Evolutionary conservation across 1,140 invertebrate genomes (phyloP).

Genomic region (Ericerus pela): DNA sequence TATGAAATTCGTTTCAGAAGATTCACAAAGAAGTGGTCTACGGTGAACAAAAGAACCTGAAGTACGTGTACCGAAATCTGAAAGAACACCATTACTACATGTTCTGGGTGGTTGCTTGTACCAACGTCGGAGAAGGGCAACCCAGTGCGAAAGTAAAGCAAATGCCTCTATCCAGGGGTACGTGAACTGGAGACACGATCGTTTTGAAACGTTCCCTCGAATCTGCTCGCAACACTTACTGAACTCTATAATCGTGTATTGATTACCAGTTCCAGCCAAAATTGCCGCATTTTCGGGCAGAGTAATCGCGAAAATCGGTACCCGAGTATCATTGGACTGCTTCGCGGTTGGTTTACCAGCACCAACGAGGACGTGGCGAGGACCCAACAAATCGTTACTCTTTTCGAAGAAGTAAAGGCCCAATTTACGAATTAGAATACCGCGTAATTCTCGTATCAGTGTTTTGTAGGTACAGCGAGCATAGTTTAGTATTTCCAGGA

Average conservation of each 20-base stretch:
- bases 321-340: constrained; percentile 23
- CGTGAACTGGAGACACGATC: too few relatives aligned
- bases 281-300: constrained; percentile 52
- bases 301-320: constrained; percentile 21
- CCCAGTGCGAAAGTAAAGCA: constrained; percentile 48
- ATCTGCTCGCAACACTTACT: neutral
- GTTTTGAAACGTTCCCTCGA: neutral
- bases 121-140: constrained; percentile 57
- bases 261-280: constrained; percentile 42
- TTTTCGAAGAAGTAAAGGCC: too few relatives aligned
- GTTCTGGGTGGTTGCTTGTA: constrained; percentile 63
- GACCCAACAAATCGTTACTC: constrained; percentile 19
- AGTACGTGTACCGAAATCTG: constrained; percentile 24
- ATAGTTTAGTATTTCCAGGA: too few relatives aligned
- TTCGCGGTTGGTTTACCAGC: constrained; percentile 26
- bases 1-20: neutral
- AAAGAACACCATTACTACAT: constrained; percentile 43
- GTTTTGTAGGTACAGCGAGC: too few relatives aligned
- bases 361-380: constrained; percentile 24
- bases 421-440: too few relatives aligned
- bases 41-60: constrained; percentile 21
- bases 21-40: constrained; percentile 19
- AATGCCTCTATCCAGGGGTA: constrained; percentile 50
- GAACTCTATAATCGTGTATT: neutral
- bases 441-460: too few relatives aligned